phyloP scores from a whole-genome alignment of 2,113 vertebrate species.

The Colinus virginianus region DNA sequence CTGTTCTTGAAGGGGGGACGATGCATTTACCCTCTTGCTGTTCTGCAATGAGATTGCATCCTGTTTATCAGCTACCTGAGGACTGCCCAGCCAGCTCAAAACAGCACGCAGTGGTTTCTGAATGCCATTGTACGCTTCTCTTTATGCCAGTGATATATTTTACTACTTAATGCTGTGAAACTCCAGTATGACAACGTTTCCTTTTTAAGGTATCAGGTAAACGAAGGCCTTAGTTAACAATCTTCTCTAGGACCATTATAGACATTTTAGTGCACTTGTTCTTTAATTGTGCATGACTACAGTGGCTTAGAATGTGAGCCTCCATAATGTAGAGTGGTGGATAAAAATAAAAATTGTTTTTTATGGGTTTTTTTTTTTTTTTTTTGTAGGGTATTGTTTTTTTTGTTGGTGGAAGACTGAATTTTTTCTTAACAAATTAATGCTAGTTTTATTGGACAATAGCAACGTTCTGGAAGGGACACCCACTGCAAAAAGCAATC shows the following conservation, averaged over 20 bases:
- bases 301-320: neutral
- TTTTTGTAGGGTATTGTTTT: neutral
- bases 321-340: neutral
- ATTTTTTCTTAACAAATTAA: constrained; percentile 70
- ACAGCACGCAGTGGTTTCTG: neutral
- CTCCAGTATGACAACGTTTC: neutral
- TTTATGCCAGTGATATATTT: neutral
- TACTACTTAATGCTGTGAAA: neutral
- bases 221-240: neutral
- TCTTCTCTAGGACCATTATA: neutral
- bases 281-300: neutral
- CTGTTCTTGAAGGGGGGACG: neutral
- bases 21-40: neutral
- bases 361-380: neutral
- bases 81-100: neutral
- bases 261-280: neutral
- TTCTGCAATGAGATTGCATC: neutral
- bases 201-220: neutral
- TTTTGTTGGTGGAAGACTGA: neutral
- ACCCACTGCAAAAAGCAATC: constrained; percentile 4
- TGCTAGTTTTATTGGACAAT: constrained; percentile 75
- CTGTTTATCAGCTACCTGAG: neutral
- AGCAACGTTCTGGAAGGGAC: constrained; percentile 53
- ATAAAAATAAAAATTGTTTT: neutral
- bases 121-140: neutral